Evolutionary conservation across 2,797 vertebrate genomes (phyloP), one percentile per base, ranked within the genome.

Genomic region (Eremophila alpestris): DNA sequence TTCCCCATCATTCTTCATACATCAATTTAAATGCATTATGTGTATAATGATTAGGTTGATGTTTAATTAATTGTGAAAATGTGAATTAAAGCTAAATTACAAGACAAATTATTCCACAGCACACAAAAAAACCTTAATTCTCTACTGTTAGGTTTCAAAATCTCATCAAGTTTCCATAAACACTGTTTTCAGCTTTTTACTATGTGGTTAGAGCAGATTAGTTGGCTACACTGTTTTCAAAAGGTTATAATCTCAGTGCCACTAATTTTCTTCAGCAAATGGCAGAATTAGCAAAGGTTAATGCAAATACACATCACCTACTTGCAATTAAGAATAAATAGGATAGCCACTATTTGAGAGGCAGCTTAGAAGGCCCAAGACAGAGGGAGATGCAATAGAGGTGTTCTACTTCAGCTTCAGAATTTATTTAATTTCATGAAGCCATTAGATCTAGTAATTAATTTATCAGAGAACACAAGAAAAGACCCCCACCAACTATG

Each of bases 21-120:
- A 97, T 97, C 97, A 97, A 87, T 98, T 98, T 98, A 97, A 98
- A 97, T 94, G 96, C 94, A 98, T 97, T 98, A 96, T 98, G 97
- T 96, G 96, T 96, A 97, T 98, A 98, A 98, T 97, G 98, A 98
- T 98, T 98, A 98, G 97, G 95, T 86, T 97, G 97, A 98, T 98
- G 97, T 97, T 98, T 98, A 98, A 98, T 98, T 98, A 98, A 98
- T 98, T 98, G 98, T 98, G 97, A 98, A 98, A 98, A 97, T 97
- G 90, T 98, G 97, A 98, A 98, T 98, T 98, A 98, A 98, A 90
- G 52, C 90, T 96, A 98, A 96, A 97, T 97, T 97, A 96, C 87
- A 96, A 96, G 96, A 98, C 95, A 97, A 98, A 98, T 97, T 97
- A 95, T 97, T 97, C 95, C 78, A 93, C 55, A 64, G 89, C 17